phyloP scores from a whole-genome alignment of 2,888 invertebrate genomes.

The Balanococcus diminutus region DNA sequence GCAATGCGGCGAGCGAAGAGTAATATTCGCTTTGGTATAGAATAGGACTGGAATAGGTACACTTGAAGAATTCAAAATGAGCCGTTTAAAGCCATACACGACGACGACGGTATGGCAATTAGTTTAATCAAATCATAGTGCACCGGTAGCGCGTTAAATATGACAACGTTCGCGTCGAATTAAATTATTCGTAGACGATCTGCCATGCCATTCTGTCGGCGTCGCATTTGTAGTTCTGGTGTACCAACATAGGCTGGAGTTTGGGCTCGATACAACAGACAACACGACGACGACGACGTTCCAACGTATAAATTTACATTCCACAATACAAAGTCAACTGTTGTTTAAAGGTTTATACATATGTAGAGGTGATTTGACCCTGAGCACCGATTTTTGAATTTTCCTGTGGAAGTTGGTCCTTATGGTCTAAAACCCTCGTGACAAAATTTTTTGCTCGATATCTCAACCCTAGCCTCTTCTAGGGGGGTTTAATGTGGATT shows the following conservation, averaged over 20 bases:
- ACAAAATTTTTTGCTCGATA: too few species aligned
- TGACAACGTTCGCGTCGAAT: conserved; percentile 25
- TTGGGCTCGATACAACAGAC: background rate
- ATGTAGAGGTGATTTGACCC: too few species aligned
- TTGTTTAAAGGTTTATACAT: too few species aligned
- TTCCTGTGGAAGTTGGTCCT: too few species aligned
- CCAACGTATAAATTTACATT: background rate
- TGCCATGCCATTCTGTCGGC: background rate
- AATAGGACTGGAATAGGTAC: background rate
- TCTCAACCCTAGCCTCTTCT: too few species aligned
- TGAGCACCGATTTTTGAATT: too few species aligned
- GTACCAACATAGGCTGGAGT: background rate
- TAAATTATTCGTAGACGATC: conserved; percentile 32
- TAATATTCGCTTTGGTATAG: background rate
- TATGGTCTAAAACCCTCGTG: too few species aligned
- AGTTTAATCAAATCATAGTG: conserved; percentile 32
- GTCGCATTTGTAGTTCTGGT: background rate
- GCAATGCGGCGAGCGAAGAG: background rate
- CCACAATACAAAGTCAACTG: background rate
- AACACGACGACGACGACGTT: too few species aligned
- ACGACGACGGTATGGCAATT: background rate
- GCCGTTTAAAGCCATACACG: background rate
- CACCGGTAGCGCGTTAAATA: conserved; percentile 31
- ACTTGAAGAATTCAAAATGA: conserved; percentile 17
- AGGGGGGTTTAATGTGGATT: too few species aligned